These are phyloP conservation scores for Acipenser transmontanus DNA, from an alignment of 2,797 vertebrate species.

Conservation along the genomic window DNA sequence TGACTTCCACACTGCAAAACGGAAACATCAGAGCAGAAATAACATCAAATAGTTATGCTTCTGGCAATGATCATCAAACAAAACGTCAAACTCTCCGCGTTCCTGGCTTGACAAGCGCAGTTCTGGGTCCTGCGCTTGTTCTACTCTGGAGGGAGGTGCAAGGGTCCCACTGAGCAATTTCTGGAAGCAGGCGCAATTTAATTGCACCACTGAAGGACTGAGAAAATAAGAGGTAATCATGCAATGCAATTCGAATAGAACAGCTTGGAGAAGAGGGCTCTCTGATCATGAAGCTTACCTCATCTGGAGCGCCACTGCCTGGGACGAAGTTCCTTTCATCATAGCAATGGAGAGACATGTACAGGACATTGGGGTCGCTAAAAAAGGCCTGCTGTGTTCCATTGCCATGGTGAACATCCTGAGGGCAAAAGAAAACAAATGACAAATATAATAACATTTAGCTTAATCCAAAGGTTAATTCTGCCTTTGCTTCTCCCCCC, in stretches of 20 bases:
- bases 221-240: slow-evolving; percentile 79
- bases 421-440: slow-evolving; percentile 85
- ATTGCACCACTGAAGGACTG: slow-evolving; percentile 66
- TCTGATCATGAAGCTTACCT: slow-evolving; percentile 63
- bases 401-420: slow-evolving; percentile 90
- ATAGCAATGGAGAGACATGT: slow-evolving; percentile 84
- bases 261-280: slow-evolving; percentile 57
- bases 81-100: slow-evolving; percentile 48
- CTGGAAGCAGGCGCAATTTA: slow-evolving; percentile 75
- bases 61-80: slow-evolving; percentile 68
- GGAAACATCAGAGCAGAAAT: slow-evolving; percentile 37
- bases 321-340: slow-evolving; percentile 88
- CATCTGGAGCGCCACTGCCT: slow-evolving; percentile 86
- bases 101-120: slow-evolving; percentile 56
- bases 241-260: slow-evolving; percentile 68
- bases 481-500: slow-evolving; percentile 35
- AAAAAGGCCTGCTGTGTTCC: slow-evolving; percentile 79
- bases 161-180: slow-evolving; percentile 64
- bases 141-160: slow-evolving; percentile 30
- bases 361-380: slow-evolving; percentile 84
- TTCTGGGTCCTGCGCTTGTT: slow-evolving; percentile 65
- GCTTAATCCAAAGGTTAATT: slow-evolving; percentile 60
- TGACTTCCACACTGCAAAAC: slow-evolving; percentile 51
- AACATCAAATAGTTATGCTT: slow-evolving; percentile 47
- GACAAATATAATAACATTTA: slow-evolving; percentile 79